Evolutionary conservation across 2,888 invertebrate genomes (phyloP).

Genomic region (Cecidostiba fungosa): DNA sequence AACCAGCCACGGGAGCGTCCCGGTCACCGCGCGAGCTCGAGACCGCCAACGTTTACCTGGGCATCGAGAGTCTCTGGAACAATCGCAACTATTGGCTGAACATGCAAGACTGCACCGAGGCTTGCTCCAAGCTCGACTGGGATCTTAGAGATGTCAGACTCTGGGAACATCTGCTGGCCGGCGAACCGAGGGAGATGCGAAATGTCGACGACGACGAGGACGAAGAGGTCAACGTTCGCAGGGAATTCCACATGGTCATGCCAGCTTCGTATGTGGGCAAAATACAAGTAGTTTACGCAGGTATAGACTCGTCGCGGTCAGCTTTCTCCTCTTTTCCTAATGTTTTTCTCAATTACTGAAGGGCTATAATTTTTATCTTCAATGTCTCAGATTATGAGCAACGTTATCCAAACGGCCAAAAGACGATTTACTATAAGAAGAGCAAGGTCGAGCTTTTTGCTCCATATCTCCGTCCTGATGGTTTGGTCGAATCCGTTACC

Average conservation of each 20-base stretch:
- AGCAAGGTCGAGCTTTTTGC: slow-evolving; percentile 89
- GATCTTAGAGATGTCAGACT: slow-evolving; percentile 83
- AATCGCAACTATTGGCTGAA: slow-evolving; percentile 91
- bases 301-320: no score
- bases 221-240: slow-evolving; percentile 80
- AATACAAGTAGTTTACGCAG: slow-evolving; percentile 81
- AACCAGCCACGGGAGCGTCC: slow-evolving; percentile 88
- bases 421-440: slow-evolving; percentile 86
- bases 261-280: slow-evolving; percentile 88
- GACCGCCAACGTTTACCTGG: slow-evolving; percentile 85
- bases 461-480: slow-evolving; percentile 88
- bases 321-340: no score
- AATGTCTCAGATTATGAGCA: slow-evolving; percentile 82
- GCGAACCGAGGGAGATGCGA: slow-evolving; percentile 83
- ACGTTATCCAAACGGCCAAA: slow-evolving; percentile 88
- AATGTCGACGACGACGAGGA: slow-evolving; percentile 81
- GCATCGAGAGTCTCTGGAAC: slow-evolving; percentile 93
- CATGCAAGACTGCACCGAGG: slow-evolving; percentile 82
- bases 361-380: no score
- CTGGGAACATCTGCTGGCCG: slow-evolving; percentile 89
- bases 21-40: slow-evolving; percentile 80
- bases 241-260: slow-evolving; percentile 87
- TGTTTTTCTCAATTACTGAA: no score
- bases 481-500: slow-evolving; percentile 85
- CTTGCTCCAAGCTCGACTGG: slow-evolving; percentile 83